Percentiles rank a stretch among this genome's conserved stretches.
Evolutionary conservation across 1,140 invertebrate species (phyloP).

Genomic region (Drosophila bifasciata): DNA sequence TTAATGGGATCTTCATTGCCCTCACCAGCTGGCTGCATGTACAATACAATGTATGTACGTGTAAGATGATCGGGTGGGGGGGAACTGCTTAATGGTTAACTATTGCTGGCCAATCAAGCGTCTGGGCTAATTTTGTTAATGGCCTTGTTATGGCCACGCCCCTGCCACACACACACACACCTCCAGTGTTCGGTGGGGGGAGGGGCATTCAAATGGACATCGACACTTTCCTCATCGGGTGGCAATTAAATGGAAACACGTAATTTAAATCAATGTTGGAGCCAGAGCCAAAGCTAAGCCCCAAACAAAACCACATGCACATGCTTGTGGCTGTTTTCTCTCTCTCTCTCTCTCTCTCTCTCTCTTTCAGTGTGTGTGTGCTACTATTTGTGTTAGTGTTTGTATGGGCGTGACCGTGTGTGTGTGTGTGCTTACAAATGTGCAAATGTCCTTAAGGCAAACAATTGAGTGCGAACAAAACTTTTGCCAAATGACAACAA

Average conservation of each 20-base stretch:
- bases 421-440: constrained; percentile 74
- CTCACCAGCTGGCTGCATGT: constrained; percentile 53
- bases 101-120: constrained; percentile 61
- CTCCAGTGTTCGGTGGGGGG: not conserved
- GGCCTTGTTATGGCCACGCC: constrained; percentile 48
- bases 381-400: constrained; percentile 11
- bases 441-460: constrained; percentile 81
- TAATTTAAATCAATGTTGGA: constrained; percentile 80
- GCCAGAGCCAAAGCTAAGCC: constrained; percentile 70
- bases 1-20: constrained; percentile 75
- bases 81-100: constrained; percentile 49
- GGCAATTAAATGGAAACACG: constrained; percentile 81
- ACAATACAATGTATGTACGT: not conserved
- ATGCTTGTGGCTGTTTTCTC: constrained; percentile 63
- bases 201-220: constrained; percentile 55
- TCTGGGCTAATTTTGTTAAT: constrained; percentile 75
- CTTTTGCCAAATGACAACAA: constrained; percentile 77
- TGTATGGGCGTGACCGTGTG: constrained; percentile 22
- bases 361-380: constrained; percentile 11
- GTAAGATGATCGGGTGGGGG: constrained; percentile 2
- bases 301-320: constrained; percentile 78
- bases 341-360: too few relatives aligned
- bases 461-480: constrained; percentile 84
- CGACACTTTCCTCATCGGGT: constrained; percentile 62
- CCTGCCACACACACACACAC: constrained; percentile 9